These are phyloP conservation scores for Habrosyne pyritoides DNA, from an alignment of 2,888 invertebrate species.

Conservation along the genomic window DNA sequence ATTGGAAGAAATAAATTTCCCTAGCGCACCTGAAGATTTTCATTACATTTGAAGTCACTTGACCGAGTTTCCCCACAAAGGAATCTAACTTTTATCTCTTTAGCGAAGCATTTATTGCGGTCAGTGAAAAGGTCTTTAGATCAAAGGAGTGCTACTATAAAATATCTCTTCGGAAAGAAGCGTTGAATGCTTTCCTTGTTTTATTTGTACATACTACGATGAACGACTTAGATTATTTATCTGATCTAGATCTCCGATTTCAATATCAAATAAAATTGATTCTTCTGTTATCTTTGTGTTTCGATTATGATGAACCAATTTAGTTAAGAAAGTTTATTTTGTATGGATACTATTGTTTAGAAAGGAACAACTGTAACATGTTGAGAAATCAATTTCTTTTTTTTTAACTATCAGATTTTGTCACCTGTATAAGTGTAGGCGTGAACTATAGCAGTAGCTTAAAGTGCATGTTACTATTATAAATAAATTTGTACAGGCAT, in stretches of 20 bases:
- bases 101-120: constrained; percentile 72
- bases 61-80: constrained; percentile 68
- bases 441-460: too few relatives aligned
- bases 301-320: constrained; percentile 39
- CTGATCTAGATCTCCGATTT: constrained; percentile 31
- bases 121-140: constrained; percentile 62
- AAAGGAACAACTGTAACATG: background rate
- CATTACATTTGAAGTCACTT: constrained; percentile 71
- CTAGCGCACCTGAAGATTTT: constrained; percentile 62
- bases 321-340: constrained; percentile 28
- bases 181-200: constrained; percentile 35
- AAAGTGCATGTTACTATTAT: too few relatives aligned
- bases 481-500: too few relatives aligned
- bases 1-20: constrained; percentile 62
- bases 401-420: background rate
- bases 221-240: constrained; percentile 33
- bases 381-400: background rate
- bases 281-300: constrained; percentile 18
- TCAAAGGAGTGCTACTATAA: constrained; percentile 59
- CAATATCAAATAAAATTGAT: constrained; percentile 27
- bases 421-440: background rate
- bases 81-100: constrained; percentile 72
- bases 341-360: constrained; percentile 15
- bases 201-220: constrained; percentile 27
- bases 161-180: constrained; percentile 50